phyloP scores from a whole-genome alignment of 2,797 vertebrate species.

The Characodon lateralis region DNA sequence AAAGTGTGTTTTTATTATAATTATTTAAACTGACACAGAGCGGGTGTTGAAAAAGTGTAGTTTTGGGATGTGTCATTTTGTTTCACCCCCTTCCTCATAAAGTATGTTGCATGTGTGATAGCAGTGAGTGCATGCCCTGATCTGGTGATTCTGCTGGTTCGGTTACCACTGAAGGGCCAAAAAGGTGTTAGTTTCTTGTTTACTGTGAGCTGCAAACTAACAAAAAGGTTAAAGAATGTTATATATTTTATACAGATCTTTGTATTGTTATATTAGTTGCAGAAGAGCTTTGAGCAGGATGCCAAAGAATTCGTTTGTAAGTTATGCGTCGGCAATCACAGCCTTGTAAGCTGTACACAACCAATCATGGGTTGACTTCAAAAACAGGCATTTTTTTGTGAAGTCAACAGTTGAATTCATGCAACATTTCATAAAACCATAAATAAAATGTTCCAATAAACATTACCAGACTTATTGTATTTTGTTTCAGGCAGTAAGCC shows the following conservation, averaged over 20 bases:
- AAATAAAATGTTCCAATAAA: slow-evolving; percentile 79
- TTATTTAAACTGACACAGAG: slow-evolving; percentile 54
- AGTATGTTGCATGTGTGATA: slow-evolving; percentile 70
- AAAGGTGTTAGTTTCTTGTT: slow-evolving; percentile 77
- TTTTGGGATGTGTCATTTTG: slow-evolving; percentile 57
- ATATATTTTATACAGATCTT: slow-evolving; percentile 94
- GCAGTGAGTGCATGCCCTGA: slow-evolving; percentile 68
- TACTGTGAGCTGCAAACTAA: slow-evolving; percentile 89
- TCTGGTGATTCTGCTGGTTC: slow-evolving; percentile 87
- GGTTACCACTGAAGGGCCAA: slow-evolving; percentile 74
- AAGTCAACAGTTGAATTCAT: slow-evolving; percentile 77
- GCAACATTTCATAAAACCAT: slow-evolving; percentile 85
- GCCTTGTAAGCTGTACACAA: slow-evolving; percentile 81
- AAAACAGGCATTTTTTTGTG: slow-evolving; percentile 80
- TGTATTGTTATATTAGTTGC: slow-evolving; percentile 83
- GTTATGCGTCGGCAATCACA: slow-evolving; percentile 86
- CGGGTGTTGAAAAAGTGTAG: slow-evolving; percentile 48
- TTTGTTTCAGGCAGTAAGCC: not conserved
- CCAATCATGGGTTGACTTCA: slow-evolving; percentile 74
- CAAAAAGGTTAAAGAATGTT: slow-evolving; percentile 74
- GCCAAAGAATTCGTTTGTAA: slow-evolving; percentile 94
- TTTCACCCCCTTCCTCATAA: slow-evolving; percentile 44
- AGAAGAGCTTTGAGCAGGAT: slow-evolving; percentile 77
- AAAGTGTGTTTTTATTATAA: slow-evolving; percentile 31
- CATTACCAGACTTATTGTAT: slow-evolving; percentile 26